Evolutionary conservation across 2,797 vertebrate species (phyloP), one percentile per base, ranked within the genome.

Genomic region (Microctenopoma steveboyesi): DNA sequence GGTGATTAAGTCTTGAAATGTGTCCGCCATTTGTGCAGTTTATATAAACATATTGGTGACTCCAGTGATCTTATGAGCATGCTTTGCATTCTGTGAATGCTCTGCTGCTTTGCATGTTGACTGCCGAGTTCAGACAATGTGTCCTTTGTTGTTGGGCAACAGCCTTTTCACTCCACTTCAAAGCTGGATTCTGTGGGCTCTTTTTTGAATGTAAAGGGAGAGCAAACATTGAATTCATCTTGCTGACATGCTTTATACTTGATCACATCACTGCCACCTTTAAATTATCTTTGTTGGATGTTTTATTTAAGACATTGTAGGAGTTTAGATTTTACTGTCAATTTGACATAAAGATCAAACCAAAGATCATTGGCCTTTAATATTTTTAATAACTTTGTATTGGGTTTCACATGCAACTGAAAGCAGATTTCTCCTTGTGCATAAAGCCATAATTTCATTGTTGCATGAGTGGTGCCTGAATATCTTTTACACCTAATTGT

Each of bases 1-100:
- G 15, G 4, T 50, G 46, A 56, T 54, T 74, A 14, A 3, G 25
- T 81, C 64, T 72, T 71, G 65, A 85, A 64, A 72, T 65, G 54
- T 65, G 56, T 76, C 62, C 40, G 56, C 62, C 40, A 18, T 53
- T 47, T 15, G 35, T 51, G 55, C 52, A 69, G 84, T 91, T 91
- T 88, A 83, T 64, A 88, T 45, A 25, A 68, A 50, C 57, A 75
- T 76, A 87, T 82, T 55, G 74, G 83, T 81, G 82, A 69, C 58
- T 60, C 66, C 57, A 79, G 85, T 87, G 83, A 87, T 86, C 33
- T 7, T 42, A 78, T 69, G 74, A 86, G 63, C 84, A 78, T 85
- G 88, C 89, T 91, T 91, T 90, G 79, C 89, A 88, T 91, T 91
- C 87, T 91, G 78, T 85, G 82, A 91, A 88, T 86, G 83, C 88